phyloP scores from a whole-genome alignment of 2,113 vertebrate genomes.

The Sylvietta virens region DNA sequence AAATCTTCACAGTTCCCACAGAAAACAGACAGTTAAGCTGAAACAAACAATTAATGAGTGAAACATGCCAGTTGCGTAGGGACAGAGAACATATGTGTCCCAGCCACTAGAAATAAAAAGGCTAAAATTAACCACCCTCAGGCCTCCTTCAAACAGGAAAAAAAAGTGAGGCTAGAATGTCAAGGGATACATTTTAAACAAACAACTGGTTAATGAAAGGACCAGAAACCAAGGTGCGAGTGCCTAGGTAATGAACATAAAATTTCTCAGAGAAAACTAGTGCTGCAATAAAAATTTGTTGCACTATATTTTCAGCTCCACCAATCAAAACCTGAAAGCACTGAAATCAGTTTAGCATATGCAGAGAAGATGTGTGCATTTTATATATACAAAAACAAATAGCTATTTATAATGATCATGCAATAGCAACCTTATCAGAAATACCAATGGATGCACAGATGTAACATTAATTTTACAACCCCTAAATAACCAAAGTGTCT shows the following conservation, averaged over 20 bases:
- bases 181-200: background rate
- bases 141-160: background rate
- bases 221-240: background rate
- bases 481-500: background rate
- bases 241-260: background rate
- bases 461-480: background rate
- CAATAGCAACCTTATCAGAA: background rate
- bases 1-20: conserved; percentile 54
- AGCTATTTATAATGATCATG: background rate
- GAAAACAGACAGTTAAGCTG: conserved; percentile 34
- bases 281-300: background rate
- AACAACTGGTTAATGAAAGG: background rate
- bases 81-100: conserved; percentile 6
- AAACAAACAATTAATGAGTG: conserved; percentile 48
- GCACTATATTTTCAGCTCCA: background rate
- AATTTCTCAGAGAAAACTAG: background rate
- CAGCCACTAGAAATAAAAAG: conserved; percentile 9
- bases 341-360: background rate
- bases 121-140: background rate
- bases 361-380: background rate
- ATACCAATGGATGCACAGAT: background rate
- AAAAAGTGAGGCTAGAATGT: background rate
- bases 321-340: background rate
- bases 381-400: background rate
- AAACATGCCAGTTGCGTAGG: background rate